These are phyloP conservation scores for Chirona hameri DNA, from an alignment of 2,888 invertebrate genomes.

Conservation along the genomic window DNA sequence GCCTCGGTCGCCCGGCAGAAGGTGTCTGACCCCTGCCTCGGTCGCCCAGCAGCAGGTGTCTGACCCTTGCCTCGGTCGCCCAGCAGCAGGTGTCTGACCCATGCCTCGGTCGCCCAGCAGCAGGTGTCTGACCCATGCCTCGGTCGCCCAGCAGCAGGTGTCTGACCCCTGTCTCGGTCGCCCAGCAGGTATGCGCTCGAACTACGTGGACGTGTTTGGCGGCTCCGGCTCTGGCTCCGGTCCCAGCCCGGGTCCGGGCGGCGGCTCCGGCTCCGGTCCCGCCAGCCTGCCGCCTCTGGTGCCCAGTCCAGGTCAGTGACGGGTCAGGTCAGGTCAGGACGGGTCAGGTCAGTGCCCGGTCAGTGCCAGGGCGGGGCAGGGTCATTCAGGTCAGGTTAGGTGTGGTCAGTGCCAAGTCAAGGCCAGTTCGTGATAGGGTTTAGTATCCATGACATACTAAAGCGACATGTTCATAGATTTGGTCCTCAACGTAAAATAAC, in stretches of 20 bases:
- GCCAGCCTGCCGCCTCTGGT: not conserved
- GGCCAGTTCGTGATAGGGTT: not conserved
- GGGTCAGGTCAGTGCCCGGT: not conserved
- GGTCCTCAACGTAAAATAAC: too few relatives aligned
- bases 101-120: too few relatives aligned
- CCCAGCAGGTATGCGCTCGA: not conserved
- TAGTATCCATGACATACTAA: not conserved
- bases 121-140: too few relatives aligned
- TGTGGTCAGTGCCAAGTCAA: not conserved
- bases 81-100: too few relatives aligned
- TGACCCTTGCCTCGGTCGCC: too few relatives aligned
- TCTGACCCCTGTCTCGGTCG: not conserved
- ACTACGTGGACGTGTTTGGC: constrained; percentile 13
- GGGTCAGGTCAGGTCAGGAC: not conserved
- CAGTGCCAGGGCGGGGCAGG: too few relatives aligned
- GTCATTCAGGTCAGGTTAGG: not conserved
- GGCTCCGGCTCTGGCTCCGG: not conserved
- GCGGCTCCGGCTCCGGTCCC: not conserved
- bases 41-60: too few relatives aligned
- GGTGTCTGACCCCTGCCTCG: too few relatives aligned
- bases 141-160: too few relatives aligned
- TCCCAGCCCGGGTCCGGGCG: not conserved
- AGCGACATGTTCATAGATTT: too few relatives aligned
- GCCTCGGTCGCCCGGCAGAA: too few relatives aligned
- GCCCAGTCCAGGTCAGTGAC: not conserved